phyloP scores from a whole-genome alignment of 2,888 invertebrate species.

The Pterostichus niger region DNA sequence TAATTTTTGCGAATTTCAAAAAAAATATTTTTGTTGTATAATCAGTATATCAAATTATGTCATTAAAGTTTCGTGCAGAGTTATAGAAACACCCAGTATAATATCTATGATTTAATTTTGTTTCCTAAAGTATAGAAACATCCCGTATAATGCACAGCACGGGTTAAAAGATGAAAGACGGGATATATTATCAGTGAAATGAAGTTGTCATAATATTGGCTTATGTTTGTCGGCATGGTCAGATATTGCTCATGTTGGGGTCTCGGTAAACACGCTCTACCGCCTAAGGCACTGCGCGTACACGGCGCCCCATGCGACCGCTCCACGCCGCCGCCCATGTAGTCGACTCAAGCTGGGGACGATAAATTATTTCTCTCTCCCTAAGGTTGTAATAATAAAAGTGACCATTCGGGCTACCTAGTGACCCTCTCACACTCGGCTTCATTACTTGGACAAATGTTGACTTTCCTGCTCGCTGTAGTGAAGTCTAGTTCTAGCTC shows the following conservation, averaged over 20 bases:
- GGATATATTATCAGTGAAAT: conserved; percentile 31
- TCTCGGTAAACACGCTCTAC: conserved; percentile 41
- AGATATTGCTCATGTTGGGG: conserved; percentile 58
- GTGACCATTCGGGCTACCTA: conserved; percentile 64
- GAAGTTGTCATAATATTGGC: conserved; percentile 36
- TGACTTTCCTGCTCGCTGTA: conserved; percentile 70
- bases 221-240: conserved; percentile 31
- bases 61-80: too few species aligned
- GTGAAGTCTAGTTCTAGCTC: background rate
- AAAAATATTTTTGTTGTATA: too few species aligned
- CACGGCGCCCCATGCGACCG: conserved; percentile 11
- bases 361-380: conserved; percentile 64
- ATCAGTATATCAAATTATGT: too few species aligned
- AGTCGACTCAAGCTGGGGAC: conserved; percentile 47
- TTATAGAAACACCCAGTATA: too few species aligned
- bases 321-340: conserved; percentile 27
- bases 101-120: too few species aligned
- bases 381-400: conserved; percentile 66
- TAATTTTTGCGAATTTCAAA: too few species aligned
- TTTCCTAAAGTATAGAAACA: background rate
- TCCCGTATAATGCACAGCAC: background rate
- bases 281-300: conserved; percentile 11
- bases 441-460: conserved; percentile 72
- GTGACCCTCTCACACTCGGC: conserved; percentile 67
- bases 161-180: background rate